Base-by-base conservation (phyloP, 2,113 vertebrate species). In the Ovis canadensis region DNA sequence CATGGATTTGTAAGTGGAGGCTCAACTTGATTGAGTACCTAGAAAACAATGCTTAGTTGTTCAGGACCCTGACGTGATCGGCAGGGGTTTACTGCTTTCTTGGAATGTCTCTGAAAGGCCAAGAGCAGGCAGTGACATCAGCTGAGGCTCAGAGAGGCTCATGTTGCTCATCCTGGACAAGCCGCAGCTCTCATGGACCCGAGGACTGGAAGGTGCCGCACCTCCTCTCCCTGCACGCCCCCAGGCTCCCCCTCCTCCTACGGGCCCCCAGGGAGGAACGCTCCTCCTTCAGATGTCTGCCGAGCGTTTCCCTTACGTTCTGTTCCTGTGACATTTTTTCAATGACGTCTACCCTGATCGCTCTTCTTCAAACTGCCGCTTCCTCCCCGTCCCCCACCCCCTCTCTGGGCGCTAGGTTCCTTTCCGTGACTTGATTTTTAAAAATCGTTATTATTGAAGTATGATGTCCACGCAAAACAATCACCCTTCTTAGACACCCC, bases 181-280 rank as follows among this genome's bases (percentile, higher is more conserved):
- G 17, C 43, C 8, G 19, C 6, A 55, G 27, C 12, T 0, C 9
- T 86, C 77, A 3, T 4, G 13, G 62, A 43, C 84, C 6, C 5
- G 25, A 52, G 77, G 50, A 19, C 77, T 52, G 9, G 36, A 43
- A 81, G 13, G 14, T 7, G 3, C 50, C 8, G 78, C 29, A 0
- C 43, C 12, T 16, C 48, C 10, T 23, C 5, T 29, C 43, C 77
- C 27, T 5, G 3, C 43, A 27, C 4, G 13, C 13, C 12, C 12
- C 21, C 36, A 14, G 71, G 36, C 21, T 43, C 36, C 11, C 71
- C 36, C 36, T 25, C 36, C 67, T 13, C 33, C 36, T 19, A 16
- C 4, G 29, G n/a, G 0, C 10, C 29, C n/a, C 15, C 12, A 8
- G 3, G 33, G 19, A 21, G n/a, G 80, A 71, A n/a, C 0, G 0